Evolutionary conservation across 1,140 invertebrate genomes (phyloP).

Genomic region (Melitaea cinxia): DNA sequence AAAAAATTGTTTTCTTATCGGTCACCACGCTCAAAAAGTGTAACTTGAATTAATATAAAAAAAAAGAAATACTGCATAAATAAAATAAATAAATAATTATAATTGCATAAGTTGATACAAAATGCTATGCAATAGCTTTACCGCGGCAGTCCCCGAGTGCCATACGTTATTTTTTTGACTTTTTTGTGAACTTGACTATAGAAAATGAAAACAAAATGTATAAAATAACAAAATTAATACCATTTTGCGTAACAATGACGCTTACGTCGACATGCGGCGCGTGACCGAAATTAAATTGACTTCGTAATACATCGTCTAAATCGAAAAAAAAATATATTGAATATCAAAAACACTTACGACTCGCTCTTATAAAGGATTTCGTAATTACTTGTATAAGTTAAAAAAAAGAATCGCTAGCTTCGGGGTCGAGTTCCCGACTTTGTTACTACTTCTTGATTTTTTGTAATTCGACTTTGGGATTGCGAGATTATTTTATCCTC

Average conservation of each 20-base stretch:
- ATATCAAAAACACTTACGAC: slow-evolving; percentile 1
- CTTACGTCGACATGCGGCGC: slow-evolving; percentile 4
- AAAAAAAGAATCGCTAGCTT: slow-evolving; percentile 4
- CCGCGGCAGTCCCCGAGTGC: too few relatives aligned
- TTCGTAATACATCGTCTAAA: slow-evolving; percentile 3
- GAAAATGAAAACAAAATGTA: neutral
- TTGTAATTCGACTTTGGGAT: slow-evolving; percentile 7
- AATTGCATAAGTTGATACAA: too few relatives aligned
- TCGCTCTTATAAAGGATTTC: slow-evolving; percentile 6
- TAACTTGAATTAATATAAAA: too few relatives aligned
- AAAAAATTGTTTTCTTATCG: too few relatives aligned
- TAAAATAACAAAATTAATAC: neutral
- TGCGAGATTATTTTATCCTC: slow-evolving; percentile 2
- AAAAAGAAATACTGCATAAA: too few relatives aligned
- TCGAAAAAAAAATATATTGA: slow-evolving; percentile 4
- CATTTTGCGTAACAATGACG: neutral
- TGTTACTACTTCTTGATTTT: slow-evolving; percentile 20
- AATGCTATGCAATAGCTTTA: too few relatives aligned
- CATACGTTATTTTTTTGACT: too few relatives aligned
- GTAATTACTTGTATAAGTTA: neutral
- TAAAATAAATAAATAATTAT: too few relatives aligned
- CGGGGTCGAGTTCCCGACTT: slow-evolving; percentile 12
- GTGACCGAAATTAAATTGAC: slow-evolving; percentile 22
- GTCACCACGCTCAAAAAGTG: too few relatives aligned
- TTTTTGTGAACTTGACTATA: too few relatives aligned